These are phyloP conservation scores for Apodemia mormo DNA, from an alignment of 2,888 invertebrate species.

Conservation along the genomic window DNA sequence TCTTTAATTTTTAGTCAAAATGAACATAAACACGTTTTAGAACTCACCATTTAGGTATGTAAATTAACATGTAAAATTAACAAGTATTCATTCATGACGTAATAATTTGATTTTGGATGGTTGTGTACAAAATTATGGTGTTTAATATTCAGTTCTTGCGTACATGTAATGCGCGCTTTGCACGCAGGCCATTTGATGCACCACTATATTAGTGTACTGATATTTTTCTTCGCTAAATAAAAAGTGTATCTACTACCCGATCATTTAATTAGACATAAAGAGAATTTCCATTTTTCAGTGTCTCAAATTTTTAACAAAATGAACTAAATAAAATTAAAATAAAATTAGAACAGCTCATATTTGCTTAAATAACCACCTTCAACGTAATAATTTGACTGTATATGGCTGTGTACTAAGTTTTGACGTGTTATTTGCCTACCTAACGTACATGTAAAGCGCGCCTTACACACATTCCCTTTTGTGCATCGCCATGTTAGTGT, in stretches of 20 bases:
- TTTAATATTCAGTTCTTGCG: conserved; percentile 59
- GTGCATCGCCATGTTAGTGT: too few species aligned
- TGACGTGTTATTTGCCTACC: conserved; percentile 48
- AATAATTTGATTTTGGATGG: conserved; percentile 51
- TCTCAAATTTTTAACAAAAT: too few species aligned
- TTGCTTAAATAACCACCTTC: conserved; percentile 39
- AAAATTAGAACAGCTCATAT: background rate
- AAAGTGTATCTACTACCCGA: too few species aligned
- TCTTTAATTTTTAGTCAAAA: too few species aligned
- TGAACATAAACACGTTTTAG: too few species aligned
- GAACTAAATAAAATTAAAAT: too few species aligned
- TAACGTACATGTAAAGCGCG: conserved; percentile 63
- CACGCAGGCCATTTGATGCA: conserved; percentile 40
- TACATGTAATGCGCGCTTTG: conserved; percentile 67
- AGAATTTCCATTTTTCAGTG: too few species aligned
- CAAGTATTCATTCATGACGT: conserved; percentile 43
- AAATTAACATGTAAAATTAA: background rate
- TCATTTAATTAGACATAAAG: too few species aligned
- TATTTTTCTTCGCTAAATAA: too few species aligned
- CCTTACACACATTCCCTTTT: conserved; percentile 50
- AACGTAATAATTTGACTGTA: conserved; percentile 43
- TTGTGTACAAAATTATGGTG: conserved; percentile 67
- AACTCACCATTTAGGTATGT: background rate
- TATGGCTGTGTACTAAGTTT: conserved; percentile 65
- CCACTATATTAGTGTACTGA: too few species aligned